Evolutionary conservation across 2,888 invertebrate species (phyloP).

Genomic region (Zeuzera pyrina): DNA sequence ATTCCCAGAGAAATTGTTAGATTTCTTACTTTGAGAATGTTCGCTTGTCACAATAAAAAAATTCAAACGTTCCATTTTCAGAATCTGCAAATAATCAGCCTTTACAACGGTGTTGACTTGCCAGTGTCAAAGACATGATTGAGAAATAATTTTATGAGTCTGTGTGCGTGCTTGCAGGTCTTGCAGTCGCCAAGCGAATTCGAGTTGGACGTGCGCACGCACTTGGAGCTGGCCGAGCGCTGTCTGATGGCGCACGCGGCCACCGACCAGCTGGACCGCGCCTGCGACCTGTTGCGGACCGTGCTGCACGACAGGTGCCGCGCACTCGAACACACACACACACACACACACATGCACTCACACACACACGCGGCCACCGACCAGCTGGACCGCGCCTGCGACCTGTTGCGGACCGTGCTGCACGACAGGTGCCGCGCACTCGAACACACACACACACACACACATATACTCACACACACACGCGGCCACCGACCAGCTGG

Average conservation of each 20-base stretch:
- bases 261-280: slow-evolving; percentile 75
- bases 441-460: too few relatives aligned
- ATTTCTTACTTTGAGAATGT: too few relatives aligned
- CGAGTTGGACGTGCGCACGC: slow-evolving; percentile 67
- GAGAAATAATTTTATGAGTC: too few relatives aligned
- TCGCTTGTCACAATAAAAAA: too few relatives aligned
- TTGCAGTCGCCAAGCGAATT: slow-evolving; percentile 57
- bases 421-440: slow-evolving; percentile 55
- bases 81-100: too few relatives aligned
- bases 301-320: slow-evolving; percentile 48
- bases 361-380: slow-evolving; percentile 75
- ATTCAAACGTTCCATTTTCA: too few relatives aligned
- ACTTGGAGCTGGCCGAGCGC: slow-evolving; percentile 75
- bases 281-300: slow-evolving; percentile 73
- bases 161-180: too few relatives aligned
- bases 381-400: slow-evolving; percentile 75
- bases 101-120: too few relatives aligned
- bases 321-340: neutral
- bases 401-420: slow-evolving; percentile 68
- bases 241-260: slow-evolving; percentile 78
- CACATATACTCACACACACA: too few relatives aligned
- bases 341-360: too few relatives aligned
- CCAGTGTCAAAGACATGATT: too few relatives aligned
- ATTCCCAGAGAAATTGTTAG: too few relatives aligned
- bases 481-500: slow-evolving; percentile 73